phyloP scores from a whole-genome alignment of 2,888 invertebrate species.

The Drosophila pegasa region DNA sequence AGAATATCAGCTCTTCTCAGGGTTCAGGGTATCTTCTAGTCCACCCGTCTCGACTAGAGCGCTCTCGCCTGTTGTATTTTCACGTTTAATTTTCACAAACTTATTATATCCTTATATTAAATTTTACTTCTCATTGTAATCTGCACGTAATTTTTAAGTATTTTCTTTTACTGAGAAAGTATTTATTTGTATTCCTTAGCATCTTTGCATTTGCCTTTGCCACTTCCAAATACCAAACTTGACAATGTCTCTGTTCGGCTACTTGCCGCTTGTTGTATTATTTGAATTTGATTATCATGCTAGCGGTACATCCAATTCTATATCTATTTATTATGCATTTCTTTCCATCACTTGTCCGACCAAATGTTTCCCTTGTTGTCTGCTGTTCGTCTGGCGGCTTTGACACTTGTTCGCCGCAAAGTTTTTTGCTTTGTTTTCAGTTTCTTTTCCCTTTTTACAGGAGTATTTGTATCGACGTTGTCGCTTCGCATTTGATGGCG shows the following conservation, averaged over 20 bases:
- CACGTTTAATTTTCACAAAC: no score
- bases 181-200: background rate
- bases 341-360: conserved; percentile 53
- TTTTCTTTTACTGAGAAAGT: background rate
- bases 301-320: conserved; percentile 13
- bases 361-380: conserved; percentile 53
- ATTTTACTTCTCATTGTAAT: no score
- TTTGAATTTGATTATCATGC: conserved; percentile 66
- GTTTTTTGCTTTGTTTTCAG: conserved; percentile 10
- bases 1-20: no score
- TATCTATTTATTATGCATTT: conserved; percentile 64
- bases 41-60: no score
- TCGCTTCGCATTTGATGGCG: conserved; percentile 32
- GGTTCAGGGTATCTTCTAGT: no score
- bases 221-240: background rate
- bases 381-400: conserved; percentile 57
- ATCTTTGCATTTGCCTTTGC: background rate
- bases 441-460: conserved; percentile 12
- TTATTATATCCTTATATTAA: no score
- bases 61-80: no score
- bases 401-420: conserved; percentile 50
- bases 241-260: conserved; percentile 11
- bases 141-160: no score
- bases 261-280: conserved; percentile 39
- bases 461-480: conserved; percentile 35